Evolutionary conservation across 2,888 invertebrate species (phyloP).

Genomic region (Nomada ferruginata): DNA sequence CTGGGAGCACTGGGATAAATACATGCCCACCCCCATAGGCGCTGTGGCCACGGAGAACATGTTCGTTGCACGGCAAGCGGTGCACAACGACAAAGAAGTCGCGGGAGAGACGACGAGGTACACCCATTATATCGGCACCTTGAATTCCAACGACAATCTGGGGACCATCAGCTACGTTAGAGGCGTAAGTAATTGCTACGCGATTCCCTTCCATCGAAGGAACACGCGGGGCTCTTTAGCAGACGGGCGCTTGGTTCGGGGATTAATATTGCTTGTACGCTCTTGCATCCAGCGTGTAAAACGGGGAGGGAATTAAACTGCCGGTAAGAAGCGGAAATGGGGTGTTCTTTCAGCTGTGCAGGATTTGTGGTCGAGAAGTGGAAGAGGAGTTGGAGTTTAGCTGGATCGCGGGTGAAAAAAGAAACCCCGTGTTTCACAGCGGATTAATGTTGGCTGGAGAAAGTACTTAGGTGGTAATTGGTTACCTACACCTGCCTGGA

Average conservation of each 20-base stretch:
- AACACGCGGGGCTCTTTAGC: not conserved
- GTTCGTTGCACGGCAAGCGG: constrained; percentile 85
- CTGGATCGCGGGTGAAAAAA: not conserved
- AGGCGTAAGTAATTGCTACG: constrained; percentile 82
- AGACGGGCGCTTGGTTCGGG: too few relatives aligned
- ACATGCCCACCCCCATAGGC: constrained; percentile 88
- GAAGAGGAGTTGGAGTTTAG: not conserved
- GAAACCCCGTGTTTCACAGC: not conserved
- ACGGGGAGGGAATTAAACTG: constrained; percentile 3
- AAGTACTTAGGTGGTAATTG: not conserved
- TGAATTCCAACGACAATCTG: constrained; percentile 87
- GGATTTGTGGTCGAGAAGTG: constrained; percentile 12
- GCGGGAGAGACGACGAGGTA: constrained; percentile 74
- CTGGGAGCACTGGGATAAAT: constrained; percentile 92
- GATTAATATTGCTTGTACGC: not conserved
- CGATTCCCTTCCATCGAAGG: not conserved
- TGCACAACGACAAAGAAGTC: constrained; percentile 59
- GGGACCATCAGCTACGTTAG: constrained; percentile 90
- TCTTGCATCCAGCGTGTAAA: not conserved
- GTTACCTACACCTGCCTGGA: not conserved
- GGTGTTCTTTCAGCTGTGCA: constrained; percentile 19
- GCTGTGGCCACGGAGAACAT: constrained; percentile 85
- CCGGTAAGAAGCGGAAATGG: constrained; percentile 10
- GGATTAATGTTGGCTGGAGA: not conserved
- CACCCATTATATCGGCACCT: constrained; percentile 89